Evolutionary conservation across 2,113 vertebrate species (phyloP).

Genomic region (Halcyon malimbica): DNA sequence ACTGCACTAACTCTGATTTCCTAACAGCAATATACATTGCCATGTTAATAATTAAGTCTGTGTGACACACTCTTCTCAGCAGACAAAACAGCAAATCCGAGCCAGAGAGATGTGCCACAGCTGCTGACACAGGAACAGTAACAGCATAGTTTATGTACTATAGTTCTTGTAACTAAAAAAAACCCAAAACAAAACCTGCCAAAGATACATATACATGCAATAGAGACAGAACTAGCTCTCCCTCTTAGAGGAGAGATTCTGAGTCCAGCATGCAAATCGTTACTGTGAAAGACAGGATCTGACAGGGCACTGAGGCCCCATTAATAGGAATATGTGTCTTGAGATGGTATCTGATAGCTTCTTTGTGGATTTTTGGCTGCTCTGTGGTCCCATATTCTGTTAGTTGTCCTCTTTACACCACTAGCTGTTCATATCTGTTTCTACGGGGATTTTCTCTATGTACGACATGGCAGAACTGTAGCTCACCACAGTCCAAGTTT

Average conservation of each 20-base stretch:
- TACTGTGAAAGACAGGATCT: background rate
- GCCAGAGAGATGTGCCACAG: conserved; percentile 2
- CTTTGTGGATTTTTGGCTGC: background rate
- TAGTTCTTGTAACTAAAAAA: background rate
- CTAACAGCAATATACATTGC: background rate
- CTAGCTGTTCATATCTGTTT: background rate
- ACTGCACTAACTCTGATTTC: background rate
- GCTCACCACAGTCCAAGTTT: background rate
- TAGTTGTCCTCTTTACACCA: background rate
- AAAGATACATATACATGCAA: background rate
- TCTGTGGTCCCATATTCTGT: background rate
- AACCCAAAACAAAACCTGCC: background rate
- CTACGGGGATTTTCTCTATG: background rate
- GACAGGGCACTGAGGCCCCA: background rate
- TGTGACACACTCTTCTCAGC: background rate
- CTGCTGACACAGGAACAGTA: background rate
- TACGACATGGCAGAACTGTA: background rate
- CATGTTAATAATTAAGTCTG: background rate
- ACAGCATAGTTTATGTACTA: background rate
- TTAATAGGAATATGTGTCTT: background rate
- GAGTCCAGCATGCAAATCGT: background rate
- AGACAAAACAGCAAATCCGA: background rate
- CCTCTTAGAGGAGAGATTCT: background rate
- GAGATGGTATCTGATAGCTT: background rate
- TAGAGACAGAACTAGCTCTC: background rate